Conservation (phyloP, 2,797 vertebrate genomes). For the Sebastes trivittatus region DNA sequence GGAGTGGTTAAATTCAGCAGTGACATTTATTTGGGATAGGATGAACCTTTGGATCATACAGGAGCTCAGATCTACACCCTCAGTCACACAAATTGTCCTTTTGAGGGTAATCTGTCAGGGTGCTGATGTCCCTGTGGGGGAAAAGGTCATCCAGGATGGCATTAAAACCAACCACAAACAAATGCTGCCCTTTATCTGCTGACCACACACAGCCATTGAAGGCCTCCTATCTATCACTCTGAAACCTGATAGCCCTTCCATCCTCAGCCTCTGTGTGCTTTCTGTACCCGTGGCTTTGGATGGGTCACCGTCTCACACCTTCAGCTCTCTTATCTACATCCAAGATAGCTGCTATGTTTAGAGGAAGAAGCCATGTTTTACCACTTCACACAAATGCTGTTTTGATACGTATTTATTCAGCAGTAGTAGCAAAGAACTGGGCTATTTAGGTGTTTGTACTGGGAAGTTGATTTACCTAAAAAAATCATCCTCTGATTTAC, state of each 20-base stretch:
- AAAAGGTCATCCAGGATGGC: conserved; percentile 57
- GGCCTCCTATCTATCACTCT: conserved; percentile 39
- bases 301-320: conserved; percentile 10
- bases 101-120: conserved; percentile 60
- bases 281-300: conserved; percentile 14
- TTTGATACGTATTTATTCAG: not conserved
- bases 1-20: not conserved
- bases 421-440: not conserved
- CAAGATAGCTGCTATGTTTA: not conserved
- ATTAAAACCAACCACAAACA: conserved; percentile 74
- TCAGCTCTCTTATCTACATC: not conserved
- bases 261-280: not conserved
- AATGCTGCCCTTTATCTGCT: conserved; percentile 72
- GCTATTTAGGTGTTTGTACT: too few species aligned
- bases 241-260: conserved; percentile 50
- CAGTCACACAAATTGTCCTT: conserved; percentile 36
- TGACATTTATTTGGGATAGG: conserved; percentile 44
- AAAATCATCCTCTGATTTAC: too few species aligned
- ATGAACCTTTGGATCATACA: conserved; percentile 40
- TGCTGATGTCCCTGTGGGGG: conserved; percentile 42
- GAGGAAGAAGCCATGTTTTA: not conserved
- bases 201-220: conserved; percentile 54
- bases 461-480: too few species aligned
- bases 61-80: conserved; percentile 14
- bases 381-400: not conserved